Conservation (phyloP, 2,888 invertebrate genomes). For the Zygothrica quintamaculata region DNA sequence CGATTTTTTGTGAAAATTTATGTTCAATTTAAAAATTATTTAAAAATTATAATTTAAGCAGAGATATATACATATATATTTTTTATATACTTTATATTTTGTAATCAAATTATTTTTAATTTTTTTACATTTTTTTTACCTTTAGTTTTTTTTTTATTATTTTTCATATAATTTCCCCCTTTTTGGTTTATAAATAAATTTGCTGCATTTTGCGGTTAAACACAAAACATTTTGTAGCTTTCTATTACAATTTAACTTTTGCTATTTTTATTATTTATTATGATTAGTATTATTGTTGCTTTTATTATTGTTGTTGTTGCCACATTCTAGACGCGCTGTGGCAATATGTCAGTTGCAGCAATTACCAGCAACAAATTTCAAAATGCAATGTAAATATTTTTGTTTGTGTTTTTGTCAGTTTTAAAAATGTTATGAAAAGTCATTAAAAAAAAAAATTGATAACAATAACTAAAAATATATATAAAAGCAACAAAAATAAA, state of each 20-base stretch:
- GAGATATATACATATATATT: not conserved
- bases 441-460: constrained; percentile 1
- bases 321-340: constrained; percentile 31
- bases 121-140: not conserved
- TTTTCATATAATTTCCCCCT: constrained; percentile 61
- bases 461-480: no score
- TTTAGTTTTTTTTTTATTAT: constrained; percentile 40
- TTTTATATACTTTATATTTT: not conserved
- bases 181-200: no score
- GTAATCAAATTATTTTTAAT: constrained; percentile 5
- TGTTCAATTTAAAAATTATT: no score
- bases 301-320: constrained; percentile 24
- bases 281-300: constrained; percentile 15
- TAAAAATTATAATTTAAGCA: not conserved
- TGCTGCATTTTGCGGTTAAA: constrained; percentile 64
- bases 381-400: constrained; percentile 19
- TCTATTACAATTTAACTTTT: constrained; percentile 18
- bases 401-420: constrained; percentile 35
- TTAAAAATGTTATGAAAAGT: constrained; percentile 22
- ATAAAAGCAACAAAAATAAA: no score
- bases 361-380: constrained; percentile 33
- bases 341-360: constrained; percentile 63
- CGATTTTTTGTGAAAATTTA: no score
- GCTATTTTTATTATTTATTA: no score
- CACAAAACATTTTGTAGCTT: constrained; percentile 50